Evolutionary conservation across 2,888 invertebrate species (phyloP).

Genomic region (Timema cristinae): DNA sequence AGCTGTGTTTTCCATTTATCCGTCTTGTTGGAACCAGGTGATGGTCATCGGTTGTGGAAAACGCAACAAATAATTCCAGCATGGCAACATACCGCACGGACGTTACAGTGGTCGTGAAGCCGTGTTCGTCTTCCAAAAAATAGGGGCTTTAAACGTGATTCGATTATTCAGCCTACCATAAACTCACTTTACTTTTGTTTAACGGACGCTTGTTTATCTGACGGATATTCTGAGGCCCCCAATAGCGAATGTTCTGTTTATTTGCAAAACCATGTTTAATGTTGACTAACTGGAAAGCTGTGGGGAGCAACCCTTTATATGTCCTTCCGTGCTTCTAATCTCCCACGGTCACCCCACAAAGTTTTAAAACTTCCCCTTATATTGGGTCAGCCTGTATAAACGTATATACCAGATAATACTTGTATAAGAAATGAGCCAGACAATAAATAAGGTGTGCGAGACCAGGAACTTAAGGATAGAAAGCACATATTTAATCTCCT

Average conservation of each 20-base stretch:
- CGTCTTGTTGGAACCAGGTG: background rate
- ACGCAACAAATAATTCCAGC: background rate
- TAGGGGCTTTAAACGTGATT: background rate
- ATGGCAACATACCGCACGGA: background rate
- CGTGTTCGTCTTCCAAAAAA: background rate
- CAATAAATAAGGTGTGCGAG: too few species aligned
- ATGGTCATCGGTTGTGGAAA: background rate
- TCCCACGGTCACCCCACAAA: background rate
- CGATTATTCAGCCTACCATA: background rate
- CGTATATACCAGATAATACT: too few species aligned
- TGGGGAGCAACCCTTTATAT: background rate
- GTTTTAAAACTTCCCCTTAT: background rate
- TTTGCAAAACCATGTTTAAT: background rate
- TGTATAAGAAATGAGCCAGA: too few species aligned
- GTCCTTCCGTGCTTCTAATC: background rate
- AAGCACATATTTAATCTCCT: too few species aligned
- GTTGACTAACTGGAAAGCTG: background rate
- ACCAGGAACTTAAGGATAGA: too few species aligned
- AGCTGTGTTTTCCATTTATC: background rate
- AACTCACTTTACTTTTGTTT: too few species aligned
- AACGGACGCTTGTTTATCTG: background rate
- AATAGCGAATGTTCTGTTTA: background rate
- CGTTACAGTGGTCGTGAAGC: background rate
- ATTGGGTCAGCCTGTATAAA: background rate
- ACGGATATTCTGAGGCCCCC: background rate